Evolutionary conservation across 2,113 vertebrate species (phyloP), one percentile per base, ranked within the genome.

Genomic region (Tachuris rubrigastra): DNA sequence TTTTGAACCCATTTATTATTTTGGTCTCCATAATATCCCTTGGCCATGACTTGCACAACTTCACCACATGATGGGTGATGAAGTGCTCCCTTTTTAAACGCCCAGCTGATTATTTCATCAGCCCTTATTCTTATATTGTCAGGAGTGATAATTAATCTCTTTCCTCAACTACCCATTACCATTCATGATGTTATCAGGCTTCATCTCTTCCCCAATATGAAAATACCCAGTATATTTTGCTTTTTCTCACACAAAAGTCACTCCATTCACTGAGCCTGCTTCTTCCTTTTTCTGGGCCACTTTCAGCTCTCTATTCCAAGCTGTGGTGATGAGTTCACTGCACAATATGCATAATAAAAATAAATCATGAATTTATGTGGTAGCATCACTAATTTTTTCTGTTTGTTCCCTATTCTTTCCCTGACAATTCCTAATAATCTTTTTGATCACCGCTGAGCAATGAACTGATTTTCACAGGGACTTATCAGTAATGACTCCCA

Each of bases 41-140:
- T 49, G 80, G 73, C 68, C 76, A 69, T 53, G 47, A 87, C 68
- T 74, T 93, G 69, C 52, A 85, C 42, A 86, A 59, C 67, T 79
- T 82, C 66, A 85, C 56, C 62, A 68, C 65, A 52, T 75, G 65
- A 86, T 85, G 76, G 56, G 69, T 89, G 90, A 89, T 89, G 80
- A 92, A 96, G 90, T 90, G 46, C 8, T 96, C 67, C 67, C n/a
- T 91, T 91, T 92, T 72, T 75, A 85, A 95, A 95, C 0, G 5
- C 65, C 49, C 69, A 81, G 56, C 27, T 96, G 83, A 97, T 94
- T 92, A 94, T 95, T 95, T 95, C 93, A 96, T 97, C 94, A 97
- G 47, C 60, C 33, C 25, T 27, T 71, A 88, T 90, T 95, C 92
- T 86, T 92, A 65, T 19, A 72, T 71, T 89, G 80, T 95, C 89